Percentiles rank a stretch among this genome's conserved stretches.
phyloP scores from a whole-genome alignment of 2,797 vertebrate species.

The Leontopithecus rosalia region DNA sequence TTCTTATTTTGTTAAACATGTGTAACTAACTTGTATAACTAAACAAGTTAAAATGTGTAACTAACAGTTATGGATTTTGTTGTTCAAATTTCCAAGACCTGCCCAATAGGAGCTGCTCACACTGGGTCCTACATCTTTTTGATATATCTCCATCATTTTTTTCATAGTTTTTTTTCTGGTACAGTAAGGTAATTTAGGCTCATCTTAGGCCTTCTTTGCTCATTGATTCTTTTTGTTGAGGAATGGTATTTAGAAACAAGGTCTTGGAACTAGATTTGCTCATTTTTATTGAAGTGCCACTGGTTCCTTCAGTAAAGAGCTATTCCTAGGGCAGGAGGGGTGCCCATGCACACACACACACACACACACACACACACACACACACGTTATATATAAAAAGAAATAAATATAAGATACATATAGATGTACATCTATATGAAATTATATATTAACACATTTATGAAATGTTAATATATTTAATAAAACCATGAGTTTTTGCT shows the following conservation, averaged over 20 bases:
- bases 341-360: too few relatives aligned
- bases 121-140: not conserved
- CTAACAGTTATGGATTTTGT: not conserved
- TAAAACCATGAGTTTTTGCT: not conserved
- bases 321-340: not conserved
- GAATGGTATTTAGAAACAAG: not conserved
- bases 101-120: not conserved
- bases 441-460: not conserved
- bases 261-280: not conserved
- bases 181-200: not conserved
- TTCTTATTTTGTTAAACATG: not conserved
- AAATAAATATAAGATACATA: not conserved
- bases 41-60: not conserved
- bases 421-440: not conserved
- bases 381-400: not conserved
- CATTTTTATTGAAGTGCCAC: not conserved
- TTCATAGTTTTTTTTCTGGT: not conserved
- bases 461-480: not conserved
- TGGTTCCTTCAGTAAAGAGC: not conserved
- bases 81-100: not conserved
- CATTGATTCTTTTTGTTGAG: not conserved
- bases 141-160: not conserved
- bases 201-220: not conserved
- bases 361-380: too few relatives aligned
- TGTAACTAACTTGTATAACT: not conserved